Conservation (phyloP, 2,113 vertebrate genomes). For the Cavia porcellus region DNA sequence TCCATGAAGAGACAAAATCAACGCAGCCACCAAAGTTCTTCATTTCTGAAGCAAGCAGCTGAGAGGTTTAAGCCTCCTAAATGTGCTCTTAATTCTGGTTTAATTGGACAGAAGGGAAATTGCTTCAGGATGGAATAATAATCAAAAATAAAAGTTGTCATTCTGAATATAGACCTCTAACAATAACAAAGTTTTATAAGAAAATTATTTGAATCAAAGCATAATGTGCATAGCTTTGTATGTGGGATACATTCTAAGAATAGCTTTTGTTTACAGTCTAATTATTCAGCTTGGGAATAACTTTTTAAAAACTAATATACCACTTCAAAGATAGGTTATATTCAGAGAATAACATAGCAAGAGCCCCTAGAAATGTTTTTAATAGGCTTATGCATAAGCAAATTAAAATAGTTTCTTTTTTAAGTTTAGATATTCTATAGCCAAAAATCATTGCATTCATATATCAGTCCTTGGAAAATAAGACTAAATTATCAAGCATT, state of each 20-base stretch:
- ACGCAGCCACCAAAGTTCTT: conserved; percentile 9
- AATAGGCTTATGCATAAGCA: conserved; percentile 81
- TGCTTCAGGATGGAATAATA: conserved; percentile 78
- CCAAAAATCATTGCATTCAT: conserved; percentile 65
- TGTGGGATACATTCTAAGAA: conserved; percentile 69
- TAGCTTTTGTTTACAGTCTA: conserved; percentile 78
- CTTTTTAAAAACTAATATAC: conserved; percentile 75
- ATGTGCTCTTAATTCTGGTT: conserved; percentile 79
- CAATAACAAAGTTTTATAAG: conserved; percentile 75
- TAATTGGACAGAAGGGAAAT: conserved; percentile 72
- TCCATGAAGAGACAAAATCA: conserved; percentile 63
- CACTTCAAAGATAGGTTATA: conserved; percentile 79
- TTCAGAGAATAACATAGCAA: conserved; percentile 74
- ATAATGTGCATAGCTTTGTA: conserved; percentile 63
- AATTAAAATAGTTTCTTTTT: conserved; percentile 81
- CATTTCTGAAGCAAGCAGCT: conserved; percentile 34
- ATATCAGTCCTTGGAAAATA: conserved; percentile 73
- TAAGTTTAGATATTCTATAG: conserved; percentile 71
- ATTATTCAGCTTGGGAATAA: conserved; percentile 80
- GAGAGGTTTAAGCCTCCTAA: conserved; percentile 68
- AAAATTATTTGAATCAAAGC: conserved; percentile 78
- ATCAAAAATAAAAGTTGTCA: conserved; percentile 77
- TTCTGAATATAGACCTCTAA: conserved; percentile 72
- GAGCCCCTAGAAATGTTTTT: conserved; percentile 72
- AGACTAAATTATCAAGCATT: conserved; percentile 58